Evolutionary conservation across 2,113 vertebrate genomes (phyloP), one percentile per base, ranked within the genome.

Genomic region (Oreotrochilus melanogaster): DNA sequence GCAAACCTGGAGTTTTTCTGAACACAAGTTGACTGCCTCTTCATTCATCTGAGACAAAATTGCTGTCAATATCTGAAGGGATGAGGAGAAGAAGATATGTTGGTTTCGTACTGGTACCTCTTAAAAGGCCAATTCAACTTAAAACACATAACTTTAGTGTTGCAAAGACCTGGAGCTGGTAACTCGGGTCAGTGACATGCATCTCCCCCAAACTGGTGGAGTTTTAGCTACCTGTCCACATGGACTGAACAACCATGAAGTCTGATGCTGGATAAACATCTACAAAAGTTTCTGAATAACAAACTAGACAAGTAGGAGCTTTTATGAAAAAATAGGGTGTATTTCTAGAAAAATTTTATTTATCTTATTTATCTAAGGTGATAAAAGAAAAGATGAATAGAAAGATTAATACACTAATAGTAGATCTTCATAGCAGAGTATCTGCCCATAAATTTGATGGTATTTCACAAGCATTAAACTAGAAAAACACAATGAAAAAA

Each of bases 311-410:
- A 88, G 39, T 14, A n/a, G 19, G 31, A 88, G 28, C 42, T 42
- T 14, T 86, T 73, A 33, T 83, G 31, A 88, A 78, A 91, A 91
- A 66, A 22, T 9, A 50, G 2, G 58, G 31, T 60, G 1, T 66
- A 35, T 93, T 93, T 93, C 69, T 89, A 48, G 33, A 66, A 91
- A 94, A 89, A 62, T 14, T 67, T 39, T 35, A 35, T 35, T 35
- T 35, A 35, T 37, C 35, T 51, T 91, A 81, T 88, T 94, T 94
- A 61, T 91, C 69, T 91, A 69, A 87, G 39, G 22, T 75, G 48
- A 65, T 95, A 87, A 91, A 94, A 94, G 50, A 80, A 70, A 86
- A 95, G 17, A 53, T 84, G 78, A 89, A 39, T 75, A 89, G 57
- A 82, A 82, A 82, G 70, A 74, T 91, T 85, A 87, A 76, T 87